Base-by-base conservation (phyloP, 2,888 invertebrate species). In the Nyleta sp. region DNA sequence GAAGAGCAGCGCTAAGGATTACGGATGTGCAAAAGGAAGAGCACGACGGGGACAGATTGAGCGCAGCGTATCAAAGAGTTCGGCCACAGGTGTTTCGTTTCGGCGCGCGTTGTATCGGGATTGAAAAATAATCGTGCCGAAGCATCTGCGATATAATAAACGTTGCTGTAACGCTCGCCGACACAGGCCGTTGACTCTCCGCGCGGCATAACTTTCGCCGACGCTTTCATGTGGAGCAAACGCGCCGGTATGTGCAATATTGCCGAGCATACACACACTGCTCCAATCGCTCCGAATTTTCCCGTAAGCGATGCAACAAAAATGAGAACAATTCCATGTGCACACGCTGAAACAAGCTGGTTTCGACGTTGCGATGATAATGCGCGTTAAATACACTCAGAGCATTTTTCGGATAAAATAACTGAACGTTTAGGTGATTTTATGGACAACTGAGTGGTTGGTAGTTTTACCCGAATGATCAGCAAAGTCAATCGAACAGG, bases 141-240 rank as follows among this genome's bases (percentile, higher is more conserved):
- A 48, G 75, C 75, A 79, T 75, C 79, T 75, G 75, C 79, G 72
- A 75, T 79, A 71, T 76, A 72, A 76, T 72, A 72, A 68, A 78
- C 78, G 68, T 75, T 77, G 81, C 60, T 80, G 81, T 64, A 59
- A 77, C 77, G 78, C 64, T 81, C 71, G 78, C 65, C 81, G 75
- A 75, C 72, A 75, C 81, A 87, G 88, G 88, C 84, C 88, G 80
- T 88, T 88, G 88, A 88, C 88, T 87, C 84, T 46, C 48, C 44
- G 62, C 72, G 72, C 72, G 24, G 83, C 75, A 81, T 86, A 88
- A 88, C 88, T 88, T 88, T 88, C 88, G 88, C 88, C 76, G 81
- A 24, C 83, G 86, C 85, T 88, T 88, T 87, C 87, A 87, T 87
- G 83, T 84, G 84, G 84, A 85, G 83, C 85, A 85, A 80, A 82